phyloP scores from a whole-genome alignment of 2,113 vertebrate species.

The Hymenochirus boettgeri region DNA sequence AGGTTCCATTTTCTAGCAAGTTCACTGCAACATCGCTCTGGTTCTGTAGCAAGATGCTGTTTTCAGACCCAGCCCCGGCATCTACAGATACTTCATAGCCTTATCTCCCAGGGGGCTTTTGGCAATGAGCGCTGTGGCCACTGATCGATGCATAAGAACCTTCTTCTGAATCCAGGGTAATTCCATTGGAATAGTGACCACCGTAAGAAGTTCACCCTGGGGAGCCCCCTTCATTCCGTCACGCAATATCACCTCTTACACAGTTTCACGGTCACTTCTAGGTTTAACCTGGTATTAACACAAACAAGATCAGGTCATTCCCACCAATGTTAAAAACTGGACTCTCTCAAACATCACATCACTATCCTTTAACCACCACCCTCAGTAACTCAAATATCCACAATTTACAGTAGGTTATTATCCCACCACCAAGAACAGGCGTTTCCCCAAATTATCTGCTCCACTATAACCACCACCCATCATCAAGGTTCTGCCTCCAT shows the following conservation, averaged over 20 bases:
- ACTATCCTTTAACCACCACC: too few relatives aligned
- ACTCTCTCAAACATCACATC: too few relatives aligned
- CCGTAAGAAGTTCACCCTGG: slow-evolving; percentile 63
- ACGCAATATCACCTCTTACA: slow-evolving; percentile 42
- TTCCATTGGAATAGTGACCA: slow-evolving; percentile 60
- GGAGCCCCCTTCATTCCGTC: slow-evolving; percentile 50
- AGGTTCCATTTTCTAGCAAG: slow-evolving; percentile 56
- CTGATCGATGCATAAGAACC: slow-evolving; percentile 72
- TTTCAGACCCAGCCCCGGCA: slow-evolving; percentile 52
- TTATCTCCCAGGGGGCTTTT: slow-evolving; percentile 50
- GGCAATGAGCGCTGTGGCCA: slow-evolving; percentile 67
- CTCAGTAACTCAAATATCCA: too few relatives aligned
- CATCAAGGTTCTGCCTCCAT: too few relatives aligned
- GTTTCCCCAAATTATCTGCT: too few relatives aligned
- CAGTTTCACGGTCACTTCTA: slow-evolving; percentile 58
- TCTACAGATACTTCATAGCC: slow-evolving; percentile 71
- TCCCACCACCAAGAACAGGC: too few relatives aligned
- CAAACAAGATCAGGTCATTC: too few relatives aligned
- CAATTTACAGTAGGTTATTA: too few relatives aligned
- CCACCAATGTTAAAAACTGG: too few relatives aligned
- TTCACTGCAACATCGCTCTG: slow-evolving; percentile 67
- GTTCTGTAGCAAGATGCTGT: slow-evolving; percentile 60
- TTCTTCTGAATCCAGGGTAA: slow-evolving; percentile 69
- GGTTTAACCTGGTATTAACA: slow-evolving; percentile 71
- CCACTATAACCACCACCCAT: too few relatives aligned